Conservation (phyloP, 2,888 invertebrate genomes). For the Drosophila melanosoma region DNA sequence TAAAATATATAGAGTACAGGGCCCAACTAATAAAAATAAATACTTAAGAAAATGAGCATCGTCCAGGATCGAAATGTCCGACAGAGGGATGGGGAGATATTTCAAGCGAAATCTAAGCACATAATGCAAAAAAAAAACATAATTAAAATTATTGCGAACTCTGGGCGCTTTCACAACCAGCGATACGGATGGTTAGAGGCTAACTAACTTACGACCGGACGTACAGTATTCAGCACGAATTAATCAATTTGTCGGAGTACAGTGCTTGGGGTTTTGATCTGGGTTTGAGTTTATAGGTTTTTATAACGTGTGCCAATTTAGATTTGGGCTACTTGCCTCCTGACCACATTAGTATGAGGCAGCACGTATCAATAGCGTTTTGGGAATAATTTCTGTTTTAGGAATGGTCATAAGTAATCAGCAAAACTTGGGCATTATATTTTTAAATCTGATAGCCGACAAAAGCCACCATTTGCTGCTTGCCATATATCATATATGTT, state of each 20-base stretch:
- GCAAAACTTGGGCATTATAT: conserved; percentile 30
- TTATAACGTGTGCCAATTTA: conserved; percentile 38
- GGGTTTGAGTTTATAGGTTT: conserved; percentile 4
- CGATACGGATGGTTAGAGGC: conserved; percentile 25
- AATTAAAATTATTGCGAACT: conserved; percentile 59
- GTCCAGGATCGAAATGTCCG: conserved; percentile 13
- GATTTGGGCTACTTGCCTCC: conserved; percentile 22
- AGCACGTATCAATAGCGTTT: conserved; percentile 46
- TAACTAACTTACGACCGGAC: conserved; percentile 47
- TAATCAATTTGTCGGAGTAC: conserved; percentile 45
- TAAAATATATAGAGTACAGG: neutral
- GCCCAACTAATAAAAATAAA: conserved; percentile 41
- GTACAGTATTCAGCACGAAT: conserved; percentile 10
- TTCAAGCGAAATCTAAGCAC: conserved; percentile 16
- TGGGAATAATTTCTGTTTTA: conserved; percentile 4
- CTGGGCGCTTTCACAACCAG: conserved; percentile 25
- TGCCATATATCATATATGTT: conserved; percentile 14
- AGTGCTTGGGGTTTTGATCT: conserved; percentile 16
- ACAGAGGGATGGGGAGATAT: neutral
- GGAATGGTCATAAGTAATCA: conserved; percentile 13
- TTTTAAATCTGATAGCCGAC: conserved; percentile 22
- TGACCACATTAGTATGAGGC: conserved; percentile 50
- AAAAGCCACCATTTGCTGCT: conserved; percentile 3
- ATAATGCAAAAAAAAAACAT: conserved; percentile 34
- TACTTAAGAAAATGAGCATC: conserved; percentile 68